Base-by-base conservation (phyloP, 2,888 invertebrate species). In the Lobophora halterata region DNA sequence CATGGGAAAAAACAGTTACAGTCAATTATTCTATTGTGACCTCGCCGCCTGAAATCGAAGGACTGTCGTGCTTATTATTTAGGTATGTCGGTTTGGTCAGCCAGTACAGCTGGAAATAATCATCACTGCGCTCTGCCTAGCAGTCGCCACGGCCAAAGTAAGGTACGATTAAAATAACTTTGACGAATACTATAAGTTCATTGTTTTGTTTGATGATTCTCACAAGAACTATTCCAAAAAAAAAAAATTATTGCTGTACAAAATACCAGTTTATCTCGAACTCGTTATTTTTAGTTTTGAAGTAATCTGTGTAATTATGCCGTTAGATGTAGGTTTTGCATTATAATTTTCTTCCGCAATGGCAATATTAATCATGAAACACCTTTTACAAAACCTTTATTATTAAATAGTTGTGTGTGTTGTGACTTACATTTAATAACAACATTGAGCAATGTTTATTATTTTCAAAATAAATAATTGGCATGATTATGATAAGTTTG, bases 31-130 rank as follows among this genome's bases (percentile, higher is more conserved):
- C 14, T 4, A 24, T 51, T 66, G 71, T 82, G 80, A 83, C 81
- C 80, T 82, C 81, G 58, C 63, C 71, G 61, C 65, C 59, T 66
- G 64, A 65, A 71, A 69, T 68, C 69, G 74, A 79, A 80, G 78
- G 74, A 75, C 76, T 81, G 57, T 71, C 72, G 73, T 77, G 71
- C 68, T 66, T 76, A 75, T 72, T 77, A 71, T 62, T 79, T 87
- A 85, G 85, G 85, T 83, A 91, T 91, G 92, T 92, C 92, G 86
- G 89, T 92, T 79, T 92, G 93, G 92, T 92, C 92, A 67, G 91
- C 92, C 71, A 89, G 90, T 73, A 88, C 90, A 63, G 88, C 89
- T 77, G 91, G 83, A 66, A 83, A 83, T 78, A 85, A 83, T 79
- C 80, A 79, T 66, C 77, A 75, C 65, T 71, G 66, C 66, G 74